Base-by-base conservation (phyloP, 2,888 invertebrate genomes). In the Arctia plantaginis region DNA sequence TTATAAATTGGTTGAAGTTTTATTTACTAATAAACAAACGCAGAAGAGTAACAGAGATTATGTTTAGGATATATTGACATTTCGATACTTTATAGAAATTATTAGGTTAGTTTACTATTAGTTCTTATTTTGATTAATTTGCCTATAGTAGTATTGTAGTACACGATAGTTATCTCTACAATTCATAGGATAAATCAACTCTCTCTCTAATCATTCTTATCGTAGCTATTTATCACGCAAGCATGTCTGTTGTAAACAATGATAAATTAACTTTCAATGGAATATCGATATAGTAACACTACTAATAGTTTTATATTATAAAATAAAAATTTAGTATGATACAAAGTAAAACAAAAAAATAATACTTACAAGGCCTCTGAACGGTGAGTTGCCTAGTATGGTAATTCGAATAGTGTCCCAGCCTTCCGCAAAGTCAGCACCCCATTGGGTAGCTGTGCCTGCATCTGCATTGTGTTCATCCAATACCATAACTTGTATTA, bases 311-410 rank as follows among this genome's bases (percentile, higher is more conserved):
- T 35, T 30, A 20, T 33, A 15, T 13, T 8, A n/a, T 18, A 39
- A 55, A 35, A 69, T 4, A 41, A 20, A 20, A 30, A 30, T 30
- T 72, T 27, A 1, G 13, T 62, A 3, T 7, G 10, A 62, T 62
- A 62, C 13, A 13, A 41, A 41, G 27, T 41, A 66, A n/a, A 41
- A 20, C 23, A 4, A 4, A 13, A 68, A n/a, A 39, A 8, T 10
- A 33, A 69, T 55, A 69, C 69, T 69, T 41, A 69, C 69, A 62
- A 27, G 69, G 6, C 69, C 59, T 39, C 15, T 39, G 62, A 69
- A 62, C 12, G 39, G 41, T 41, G 39, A 27, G 13, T 62, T 27
- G 4, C 69, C 59, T 13, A 59, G n/a, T 41, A 69, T 7, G 8
- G 18, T 27, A 3, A 69, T 20, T 27, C 30, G 13, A 27, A 69